Evolutionary conservation across 2,888 invertebrate genomes (phyloP).

Genomic region (Leptodirus hochenwartii): DNA sequence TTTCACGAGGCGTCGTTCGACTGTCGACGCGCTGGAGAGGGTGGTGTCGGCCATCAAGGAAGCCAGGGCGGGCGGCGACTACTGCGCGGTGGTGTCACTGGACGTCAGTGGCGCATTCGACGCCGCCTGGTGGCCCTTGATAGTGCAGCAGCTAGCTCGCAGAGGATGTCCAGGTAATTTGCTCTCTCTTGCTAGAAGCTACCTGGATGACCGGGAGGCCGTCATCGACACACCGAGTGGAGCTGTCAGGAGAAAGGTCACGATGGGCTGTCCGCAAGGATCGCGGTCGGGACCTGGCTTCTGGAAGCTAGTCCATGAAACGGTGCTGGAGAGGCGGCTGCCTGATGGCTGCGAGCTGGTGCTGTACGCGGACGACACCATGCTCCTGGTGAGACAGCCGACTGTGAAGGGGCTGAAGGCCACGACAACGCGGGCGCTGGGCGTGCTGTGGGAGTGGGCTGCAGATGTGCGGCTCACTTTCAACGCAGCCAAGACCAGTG

Average conservation of each 20-base stretch:
- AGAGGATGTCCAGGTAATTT: slow-evolving; percentile 11
- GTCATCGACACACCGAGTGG: slow-evolving; percentile 1
- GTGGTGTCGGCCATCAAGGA: slow-evolving; percentile 2
- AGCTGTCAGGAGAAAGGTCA: slow-evolving; percentile 3
- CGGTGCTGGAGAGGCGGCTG: slow-evolving; percentile 5
- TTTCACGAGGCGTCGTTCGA: slow-evolving; percentile 5
- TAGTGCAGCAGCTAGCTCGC: slow-evolving; percentile 9
- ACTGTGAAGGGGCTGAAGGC: too few relatives aligned
- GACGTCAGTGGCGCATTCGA: slow-evolving; percentile 16
- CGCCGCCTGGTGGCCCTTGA: slow-evolving; percentile 17
- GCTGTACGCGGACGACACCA: slow-evolving; percentile 11
- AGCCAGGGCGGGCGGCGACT: slow-evolving; percentile 5
- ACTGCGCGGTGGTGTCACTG: slow-evolving; percentile 10
- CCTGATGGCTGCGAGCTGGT: slow-evolving; percentile 7
- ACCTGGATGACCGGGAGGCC: slow-evolving; percentile 6
- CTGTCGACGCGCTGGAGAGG: slow-evolving; percentile 4
- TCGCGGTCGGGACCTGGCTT: slow-evolving; percentile 9
- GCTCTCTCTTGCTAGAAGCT: slow-evolving; percentile 3
- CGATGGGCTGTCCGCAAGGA: too few relatives aligned
- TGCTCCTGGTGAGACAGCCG: too few relatives aligned
- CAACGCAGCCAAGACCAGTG: too few relatives aligned
- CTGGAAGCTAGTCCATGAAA: slow-evolving; percentile 8
- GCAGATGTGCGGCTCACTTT: too few relatives aligned
- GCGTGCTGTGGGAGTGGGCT: too few relatives aligned
- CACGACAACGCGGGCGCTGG: too few relatives aligned